These are phyloP conservation scores for Pungitius pungitius DNA, from an alignment of 2,113 vertebrate species.

Conservation along the genomic window DNA sequence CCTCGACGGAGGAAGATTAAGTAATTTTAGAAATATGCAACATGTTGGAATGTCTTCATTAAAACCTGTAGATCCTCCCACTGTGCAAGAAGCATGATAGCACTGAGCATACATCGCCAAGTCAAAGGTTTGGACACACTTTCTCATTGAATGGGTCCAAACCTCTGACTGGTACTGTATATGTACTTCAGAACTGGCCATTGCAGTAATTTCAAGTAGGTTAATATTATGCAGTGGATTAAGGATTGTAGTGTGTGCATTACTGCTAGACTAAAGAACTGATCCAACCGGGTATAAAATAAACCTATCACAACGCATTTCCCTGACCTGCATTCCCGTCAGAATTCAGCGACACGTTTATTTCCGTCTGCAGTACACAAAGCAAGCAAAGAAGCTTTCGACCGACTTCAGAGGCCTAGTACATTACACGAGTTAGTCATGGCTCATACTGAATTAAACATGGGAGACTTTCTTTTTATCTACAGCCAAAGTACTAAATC, in stretches of 20 bases:
- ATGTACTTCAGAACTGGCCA: neutral
- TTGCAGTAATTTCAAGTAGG: slow-evolving; percentile 67
- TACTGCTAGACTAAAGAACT: slow-evolving; percentile 41
- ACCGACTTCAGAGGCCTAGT: slow-evolving; percentile 60
- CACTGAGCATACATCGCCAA: no score
- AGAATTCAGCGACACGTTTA: slow-evolving; percentile 41
- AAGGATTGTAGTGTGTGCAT: slow-evolving; percentile 52
- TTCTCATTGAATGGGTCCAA: no score
- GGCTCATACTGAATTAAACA: slow-evolving; percentile 76
- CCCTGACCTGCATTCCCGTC: slow-evolving; percentile 27
- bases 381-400: slow-evolving; percentile 34
- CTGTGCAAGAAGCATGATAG: neutral
- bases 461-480: slow-evolving; percentile 76
- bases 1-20: slow-evolving; percentile 10
- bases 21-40: slow-evolving; percentile 12
- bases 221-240: slow-evolving; percentile 76
- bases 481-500: slow-evolving; percentile 74
- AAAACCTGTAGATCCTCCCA: neutral
- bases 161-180: no score
- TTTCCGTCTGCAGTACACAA: slow-evolving; percentile 38
- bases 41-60: slow-evolving; percentile 1
- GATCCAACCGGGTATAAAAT: slow-evolving; percentile 45
- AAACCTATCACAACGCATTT: slow-evolving; percentile 36
- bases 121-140: no score
- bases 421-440: slow-evolving; percentile 71